Conservation (phyloP, 2,797 vertebrate genomes). For the Trachops cirrhosus region DNA sequence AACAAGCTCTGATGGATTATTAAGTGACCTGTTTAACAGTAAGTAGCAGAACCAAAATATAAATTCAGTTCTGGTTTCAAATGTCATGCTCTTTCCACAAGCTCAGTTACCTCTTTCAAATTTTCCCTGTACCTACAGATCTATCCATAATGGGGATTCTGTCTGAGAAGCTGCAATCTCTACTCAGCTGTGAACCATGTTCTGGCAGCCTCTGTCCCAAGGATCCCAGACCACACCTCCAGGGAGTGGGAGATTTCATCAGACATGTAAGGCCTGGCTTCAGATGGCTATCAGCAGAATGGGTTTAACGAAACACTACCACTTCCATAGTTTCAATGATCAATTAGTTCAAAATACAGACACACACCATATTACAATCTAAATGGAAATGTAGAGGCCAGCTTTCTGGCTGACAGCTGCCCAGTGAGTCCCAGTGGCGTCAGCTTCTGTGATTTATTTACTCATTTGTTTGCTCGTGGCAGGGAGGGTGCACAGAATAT, state of each 20-base stretch:
- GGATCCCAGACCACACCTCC: neutral
- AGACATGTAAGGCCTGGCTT: neutral
- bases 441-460: slow-evolving; percentile 59
- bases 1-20: neutral
- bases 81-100: neutral
- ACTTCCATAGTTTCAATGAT: slow-evolving; percentile 21
- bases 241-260: neutral
- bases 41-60: neutral
- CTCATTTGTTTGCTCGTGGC: slow-evolving; percentile 68
- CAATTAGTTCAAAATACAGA: slow-evolving; percentile 35
- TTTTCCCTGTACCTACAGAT: neutral
- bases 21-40: neutral
- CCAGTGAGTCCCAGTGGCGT: neutral
- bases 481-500: slow-evolving; percentile 66
- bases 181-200: neutral
- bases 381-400: neutral
- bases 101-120: neutral
- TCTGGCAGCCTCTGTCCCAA: neutral
- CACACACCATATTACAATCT: neutral
- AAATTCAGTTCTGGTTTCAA: neutral
- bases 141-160: neutral
- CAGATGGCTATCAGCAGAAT: neutral
- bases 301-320: neutral
- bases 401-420: neutral
- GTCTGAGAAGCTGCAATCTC: neutral